A percentile compares a stretch with the other conserved stretches of the same genome.
phyloP scores from a whole-genome alignment of 2,113 vertebrate species.

The Rhea americana region DNA sequence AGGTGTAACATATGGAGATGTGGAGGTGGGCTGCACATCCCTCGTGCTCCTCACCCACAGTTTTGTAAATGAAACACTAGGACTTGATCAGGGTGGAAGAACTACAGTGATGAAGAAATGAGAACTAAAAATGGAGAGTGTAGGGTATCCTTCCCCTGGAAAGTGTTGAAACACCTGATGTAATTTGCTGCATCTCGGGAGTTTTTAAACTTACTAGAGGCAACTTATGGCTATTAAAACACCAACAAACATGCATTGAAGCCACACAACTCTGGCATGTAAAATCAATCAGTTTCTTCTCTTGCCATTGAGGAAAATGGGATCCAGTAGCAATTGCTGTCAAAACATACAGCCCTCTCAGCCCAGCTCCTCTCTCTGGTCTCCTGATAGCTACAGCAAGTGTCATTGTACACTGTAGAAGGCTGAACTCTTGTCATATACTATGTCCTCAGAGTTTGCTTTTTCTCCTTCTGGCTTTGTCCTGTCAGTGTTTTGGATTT shows the following conservation, averaged over 20 bases:
- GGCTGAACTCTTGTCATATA: not conserved
- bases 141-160: slow-evolving; percentile 24
- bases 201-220: slow-evolving; percentile 66
- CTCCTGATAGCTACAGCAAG: not conserved
- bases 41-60: slow-evolving; percentile 32
- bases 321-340: not conserved
- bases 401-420: not conserved
- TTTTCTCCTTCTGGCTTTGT: not conserved
- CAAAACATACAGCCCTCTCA: not conserved
- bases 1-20: slow-evolving; percentile 9
- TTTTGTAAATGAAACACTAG: slow-evolving; percentile 37
- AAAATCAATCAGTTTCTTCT: not conserved
- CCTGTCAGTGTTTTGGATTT: not conserved
- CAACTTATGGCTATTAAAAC: not conserved
- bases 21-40: slow-evolving; percentile 11
- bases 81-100: slow-evolving; percentile 43
- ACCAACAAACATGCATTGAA: slow-evolving; percentile 47
- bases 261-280: not conserved
- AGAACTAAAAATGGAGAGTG: slow-evolving; percentile 50
- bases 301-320: not conserved
- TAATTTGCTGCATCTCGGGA: slow-evolving; percentile 14
- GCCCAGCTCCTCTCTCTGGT: not conserved
- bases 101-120: slow-evolving; percentile 55
- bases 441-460: not conserved
- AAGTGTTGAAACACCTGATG: slow-evolving; percentile 57